Evolutionary conservation across 2,888 invertebrate genomes (phyloP), one percentile per base, ranked within the genome.

Genomic region (Euplexia lucipara): DNA sequence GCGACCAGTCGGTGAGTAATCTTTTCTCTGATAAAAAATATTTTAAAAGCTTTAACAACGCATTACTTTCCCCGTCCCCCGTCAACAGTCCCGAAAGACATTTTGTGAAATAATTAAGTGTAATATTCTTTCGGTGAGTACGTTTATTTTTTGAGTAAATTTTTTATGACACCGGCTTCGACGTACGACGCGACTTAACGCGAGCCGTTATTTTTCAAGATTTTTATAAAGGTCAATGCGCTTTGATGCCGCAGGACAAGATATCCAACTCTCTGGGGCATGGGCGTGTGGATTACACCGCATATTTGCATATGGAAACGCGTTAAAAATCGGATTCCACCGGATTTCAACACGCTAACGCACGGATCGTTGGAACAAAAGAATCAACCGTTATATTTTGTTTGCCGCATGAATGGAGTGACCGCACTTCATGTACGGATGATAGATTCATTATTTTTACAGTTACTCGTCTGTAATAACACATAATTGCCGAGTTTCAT

Each of bases 201-300:
- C 79, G 83, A 83, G 92, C 94, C 94, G 94, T 95, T 95, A 95
- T 91, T 94, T 94, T 95, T 94, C 88, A 92, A 93, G 90, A 93
- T 92, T 88, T 86, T 86, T 81, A 72, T 82, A 82, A 84, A 88
- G 94, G 94, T 95, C 94, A 94, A 88, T 92, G 94, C 78, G 93
- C 94, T 86, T 82, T 76, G 85, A 76, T 83, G 82, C 74, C 82
- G 85, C 86, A 87, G 85, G 85, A 85, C 78, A 84, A 86, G 81
- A 81, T 81, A 72, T 79, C 75, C 77, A 78, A 78, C 78, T 81
- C 70, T 77, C 81, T 84, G 84, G 81, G 81, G 76, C 82, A 87
- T 84, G 85, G 84, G 83, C 83, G 84, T 86, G 80, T 82, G 66
- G 83, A 79, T 83, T 81, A 80, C 70, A 70, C 58, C 44, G 69